Percentiles rank a stretch among this genome's conserved stretches.
Conservation (phyloP, 2,113 vertebrate genomes). For the Taurulus bubalis region DNA sequence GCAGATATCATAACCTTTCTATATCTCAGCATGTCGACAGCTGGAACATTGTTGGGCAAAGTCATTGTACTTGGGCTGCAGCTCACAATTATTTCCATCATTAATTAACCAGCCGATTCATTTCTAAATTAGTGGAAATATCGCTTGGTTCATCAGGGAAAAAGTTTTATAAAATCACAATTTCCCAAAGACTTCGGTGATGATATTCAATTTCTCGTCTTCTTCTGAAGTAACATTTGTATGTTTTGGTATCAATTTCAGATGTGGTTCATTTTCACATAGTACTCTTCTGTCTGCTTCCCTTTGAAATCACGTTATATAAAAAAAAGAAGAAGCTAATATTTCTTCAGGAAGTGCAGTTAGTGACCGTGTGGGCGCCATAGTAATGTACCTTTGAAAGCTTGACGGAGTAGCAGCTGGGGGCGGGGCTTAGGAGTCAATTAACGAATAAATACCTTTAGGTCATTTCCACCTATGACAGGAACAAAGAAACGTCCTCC, state of each 20-base stretch:
- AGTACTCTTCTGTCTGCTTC: too few relatives aligned
- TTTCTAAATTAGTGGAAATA: neutral
- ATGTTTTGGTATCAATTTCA: too few relatives aligned
- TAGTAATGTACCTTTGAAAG: too few relatives aligned
- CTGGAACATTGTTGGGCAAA: too few relatives aligned
- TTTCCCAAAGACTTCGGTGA: neutral
- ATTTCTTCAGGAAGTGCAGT: too few relatives aligned
- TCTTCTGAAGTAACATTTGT: neutral
- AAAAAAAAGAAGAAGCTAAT: too few relatives aligned
- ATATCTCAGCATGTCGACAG: neutral
- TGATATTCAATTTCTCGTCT: neutral
- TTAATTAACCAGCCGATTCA: neutral
- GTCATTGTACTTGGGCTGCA: neutral
- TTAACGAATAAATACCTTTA: neutral
- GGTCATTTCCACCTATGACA: neutral
- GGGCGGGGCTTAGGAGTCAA: too few relatives aligned
- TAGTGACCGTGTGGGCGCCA: too few relatives aligned
- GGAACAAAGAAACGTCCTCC: neutral
- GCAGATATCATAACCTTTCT: neutral
- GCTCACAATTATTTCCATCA: neutral
- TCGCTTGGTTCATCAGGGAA: neutral
- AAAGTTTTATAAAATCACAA: rapidly evolving
- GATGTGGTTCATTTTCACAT: too few relatives aligned
- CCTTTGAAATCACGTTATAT: too few relatives aligned
- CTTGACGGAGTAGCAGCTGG: too few relatives aligned